A percentile compares a stretch with the other conserved stretches of the same genome.
phyloP scores from a whole-genome alignment of 35 echinoderm and acorn worm species.

The Anneissia japonica region DNA sequence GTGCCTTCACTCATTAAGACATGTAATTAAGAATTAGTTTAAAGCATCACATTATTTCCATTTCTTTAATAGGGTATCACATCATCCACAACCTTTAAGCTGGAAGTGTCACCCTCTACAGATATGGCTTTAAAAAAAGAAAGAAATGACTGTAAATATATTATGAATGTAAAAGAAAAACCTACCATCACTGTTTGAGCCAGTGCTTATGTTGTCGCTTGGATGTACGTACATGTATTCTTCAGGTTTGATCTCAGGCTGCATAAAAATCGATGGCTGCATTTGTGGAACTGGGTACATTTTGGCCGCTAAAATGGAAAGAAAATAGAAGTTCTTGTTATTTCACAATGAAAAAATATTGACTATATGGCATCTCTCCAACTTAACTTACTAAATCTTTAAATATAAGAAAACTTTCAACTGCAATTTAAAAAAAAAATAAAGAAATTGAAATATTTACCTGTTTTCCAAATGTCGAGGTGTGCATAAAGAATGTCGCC shows the following conservation, averaged over 20 bases:
- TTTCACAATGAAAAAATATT: neutral
- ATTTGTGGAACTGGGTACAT: neutral
- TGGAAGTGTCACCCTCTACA: too few species aligned
- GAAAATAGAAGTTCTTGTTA: neutral
- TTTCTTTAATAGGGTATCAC: too few species aligned
- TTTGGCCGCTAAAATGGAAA: neutral
- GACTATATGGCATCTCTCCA: neutral
- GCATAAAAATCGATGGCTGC: neutral
- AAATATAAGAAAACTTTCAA: neutral
- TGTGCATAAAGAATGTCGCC: conserved; percentile 66
- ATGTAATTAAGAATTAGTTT: too few species aligned
- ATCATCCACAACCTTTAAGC: too few species aligned
- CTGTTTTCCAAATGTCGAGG: conserved; percentile 43
- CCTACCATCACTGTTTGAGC: neutral
- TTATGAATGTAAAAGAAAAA: too few species aligned
- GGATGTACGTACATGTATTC: neutral
- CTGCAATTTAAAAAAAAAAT: neutral
- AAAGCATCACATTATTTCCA: too few species aligned
- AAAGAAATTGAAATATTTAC: neutral
- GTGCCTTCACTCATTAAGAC: too few species aligned
- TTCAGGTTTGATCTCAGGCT: neutral
- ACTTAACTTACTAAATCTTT: too few species aligned
- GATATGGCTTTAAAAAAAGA: too few species aligned
- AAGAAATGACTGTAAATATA: too few species aligned
- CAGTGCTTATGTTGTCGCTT: neutral